Evolutionary conservation across 2,888 invertebrate species (phyloP).

Genomic region (Cataglyphis altisquamis): DNA sequence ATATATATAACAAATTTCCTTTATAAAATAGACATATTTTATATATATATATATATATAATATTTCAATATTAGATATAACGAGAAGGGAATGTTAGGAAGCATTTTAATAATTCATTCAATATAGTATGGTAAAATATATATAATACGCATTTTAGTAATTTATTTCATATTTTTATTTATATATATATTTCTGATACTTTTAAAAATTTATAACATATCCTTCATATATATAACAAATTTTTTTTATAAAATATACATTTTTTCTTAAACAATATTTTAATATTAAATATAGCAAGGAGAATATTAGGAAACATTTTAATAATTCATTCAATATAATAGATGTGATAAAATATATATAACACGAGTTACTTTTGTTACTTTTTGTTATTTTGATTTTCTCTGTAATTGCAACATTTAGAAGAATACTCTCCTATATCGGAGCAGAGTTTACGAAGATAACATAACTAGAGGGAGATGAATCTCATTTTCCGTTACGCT

Average conservation of each 20-base stretch:
- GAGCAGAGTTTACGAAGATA: neutral
- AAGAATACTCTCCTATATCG: neutral
- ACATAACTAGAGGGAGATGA: neutral
- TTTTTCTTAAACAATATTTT: neutral
- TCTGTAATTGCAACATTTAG: neutral
- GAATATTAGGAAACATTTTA: neutral
- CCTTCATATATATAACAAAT: neutral
- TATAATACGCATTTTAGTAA: neutral
- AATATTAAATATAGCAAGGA: neutral
- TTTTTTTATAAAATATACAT: neutral
- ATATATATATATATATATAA: neutral
- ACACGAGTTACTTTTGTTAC: neutral
- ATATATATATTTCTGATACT: neutral
- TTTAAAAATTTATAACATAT: neutral
- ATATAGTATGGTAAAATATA: neutral
- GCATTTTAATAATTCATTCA: neutral
- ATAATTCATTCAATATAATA: neutral
- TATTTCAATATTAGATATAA: neutral
- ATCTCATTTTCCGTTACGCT: constrained; percentile 16
- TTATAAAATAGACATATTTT: neutral
- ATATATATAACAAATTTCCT: neutral
- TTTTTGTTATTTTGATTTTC: too few species aligned
- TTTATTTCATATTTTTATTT: neutral
- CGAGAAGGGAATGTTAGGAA: neutral
- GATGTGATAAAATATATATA: neutral